Evolutionary conservation across 2,888 invertebrate genomes (phyloP).

Genomic region (Metallyticus violacea): DNA sequence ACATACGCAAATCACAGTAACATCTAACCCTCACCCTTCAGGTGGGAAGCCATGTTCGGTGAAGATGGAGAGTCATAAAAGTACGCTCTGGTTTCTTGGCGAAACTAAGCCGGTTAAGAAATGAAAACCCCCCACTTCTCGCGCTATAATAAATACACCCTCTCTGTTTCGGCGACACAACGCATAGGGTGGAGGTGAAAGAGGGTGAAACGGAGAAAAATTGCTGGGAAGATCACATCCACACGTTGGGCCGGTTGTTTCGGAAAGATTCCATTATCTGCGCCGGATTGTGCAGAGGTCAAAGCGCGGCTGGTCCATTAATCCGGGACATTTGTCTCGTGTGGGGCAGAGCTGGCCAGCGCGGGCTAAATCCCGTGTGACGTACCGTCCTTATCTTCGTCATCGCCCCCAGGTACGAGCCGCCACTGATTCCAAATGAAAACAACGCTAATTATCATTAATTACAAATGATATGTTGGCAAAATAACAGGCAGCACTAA

Average conservation of each 20-base stretch:
- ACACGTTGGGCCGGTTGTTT: neutral
- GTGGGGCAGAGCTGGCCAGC: neutral
- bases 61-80: neutral
- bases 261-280: slow-evolving; percentile 19
- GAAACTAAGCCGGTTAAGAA: neutral
- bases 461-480: neutral
- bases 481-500: neutral
- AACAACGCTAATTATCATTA: neutral
- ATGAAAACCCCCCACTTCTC: neutral
- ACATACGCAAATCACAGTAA: too few relatives aligned
- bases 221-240: neutral
- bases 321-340: slow-evolving; percentile 16
- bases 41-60: too few relatives aligned
- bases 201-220: neutral
- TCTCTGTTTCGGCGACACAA: neutral
- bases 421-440: neutral
- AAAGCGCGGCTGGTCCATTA: slow-evolving; percentile 12
- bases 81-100: neutral
- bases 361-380: slow-evolving; percentile 9
- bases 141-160: neutral
- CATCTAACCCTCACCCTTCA: too few relatives aligned
- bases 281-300: slow-evolving; percentile 18
- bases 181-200: too few relatives aligned
- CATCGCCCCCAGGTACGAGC: too few relatives aligned
- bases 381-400: slow-evolving; percentile 10